phyloP scores from a whole-genome alignment of 2,113 vertebrate genomes.

The Pedionomus torquatus region DNA sequence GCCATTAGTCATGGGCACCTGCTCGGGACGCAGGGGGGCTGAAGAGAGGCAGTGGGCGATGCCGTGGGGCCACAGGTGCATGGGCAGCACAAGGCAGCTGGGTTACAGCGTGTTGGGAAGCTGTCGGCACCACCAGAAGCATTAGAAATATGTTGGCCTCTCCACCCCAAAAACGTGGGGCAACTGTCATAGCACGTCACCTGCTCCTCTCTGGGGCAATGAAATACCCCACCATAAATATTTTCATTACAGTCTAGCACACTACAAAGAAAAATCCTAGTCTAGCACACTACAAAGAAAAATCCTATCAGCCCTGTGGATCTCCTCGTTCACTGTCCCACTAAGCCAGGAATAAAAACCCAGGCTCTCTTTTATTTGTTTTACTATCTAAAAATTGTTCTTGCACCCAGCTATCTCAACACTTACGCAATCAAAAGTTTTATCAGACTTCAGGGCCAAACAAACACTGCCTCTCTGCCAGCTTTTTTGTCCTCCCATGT shows the following conservation, averaged over 20 bases:
- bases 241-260: background rate
- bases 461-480: background rate
- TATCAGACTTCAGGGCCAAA: slow-evolving; percentile 9
- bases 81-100: fast-evolving
- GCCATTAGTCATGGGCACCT: background rate
- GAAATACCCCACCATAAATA: background rate
- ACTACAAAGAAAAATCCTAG: background rate
- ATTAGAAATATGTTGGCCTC: background rate
- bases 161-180: background rate
- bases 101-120: background rate
- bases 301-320: background rate
- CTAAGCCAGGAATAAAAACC: background rate
- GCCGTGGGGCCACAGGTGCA: background rate
- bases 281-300: background rate
- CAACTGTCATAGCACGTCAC: fast-evolving
- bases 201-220: background rate
- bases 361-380: background rate
- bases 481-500: background rate
- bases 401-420: background rate
- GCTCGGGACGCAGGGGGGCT: fast-evolving
- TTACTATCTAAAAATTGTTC: background rate
- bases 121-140: background rate
- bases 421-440: background rate
- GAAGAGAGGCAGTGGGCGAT: fast-evolving
- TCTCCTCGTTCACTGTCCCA: background rate